phyloP scores from a whole-genome alignment of 2,888 invertebrate species.

The Ditula angustiorana region DNA sequence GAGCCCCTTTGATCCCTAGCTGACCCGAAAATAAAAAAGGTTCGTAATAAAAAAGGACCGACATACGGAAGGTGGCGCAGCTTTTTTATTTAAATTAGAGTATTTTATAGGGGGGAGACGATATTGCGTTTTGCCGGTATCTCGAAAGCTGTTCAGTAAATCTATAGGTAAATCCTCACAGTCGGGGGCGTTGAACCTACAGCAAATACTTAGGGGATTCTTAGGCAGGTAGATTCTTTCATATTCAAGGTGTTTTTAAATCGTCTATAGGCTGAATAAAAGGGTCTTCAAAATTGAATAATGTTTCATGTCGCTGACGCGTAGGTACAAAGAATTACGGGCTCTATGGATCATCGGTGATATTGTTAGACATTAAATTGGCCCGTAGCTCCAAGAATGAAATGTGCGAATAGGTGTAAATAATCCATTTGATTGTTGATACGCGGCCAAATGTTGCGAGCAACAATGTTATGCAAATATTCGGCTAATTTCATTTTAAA shows the following conservation, averaged over 20 bases:
- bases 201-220: conserved; percentile 63
- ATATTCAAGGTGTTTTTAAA: conserved; percentile 52
- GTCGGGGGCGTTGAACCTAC: conserved; percentile 66
- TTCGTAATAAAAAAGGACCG: conserved; percentile 84
- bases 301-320: conserved; percentile 49
- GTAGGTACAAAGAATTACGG: conserved; percentile 1
- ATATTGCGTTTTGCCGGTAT: conserved; percentile 84
- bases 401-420: conserved; percentile 58
- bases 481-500: conserved; percentile 54
- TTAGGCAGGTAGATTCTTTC: conserved; percentile 40
- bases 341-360: conserved; percentile 3
- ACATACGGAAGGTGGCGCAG: conserved; percentile 86
- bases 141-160: conserved; percentile 74
- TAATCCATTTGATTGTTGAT: conserved; percentile 72
- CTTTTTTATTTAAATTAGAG: conserved; percentile 86
- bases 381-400: conserved; percentile 13
- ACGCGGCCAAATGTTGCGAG: conserved; percentile 65
- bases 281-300: conserved; percentile 48
- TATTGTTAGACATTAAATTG: conserved; percentile 22
- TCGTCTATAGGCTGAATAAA: conserved; percentile 53
- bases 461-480: conserved; percentile 58
- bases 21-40: conserved; percentile 86
- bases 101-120: conserved; percentile 84
- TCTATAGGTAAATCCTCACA: conserved; percentile 67
- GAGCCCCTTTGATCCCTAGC: conserved; percentile 84